Percentiles rank a stretch among this genome's conserved stretches.
These are phyloP conservation scores for Corythornis madagascariensis DNA, from an alignment of 2,113 vertebrate species.

Conservation along the genomic window DNA sequence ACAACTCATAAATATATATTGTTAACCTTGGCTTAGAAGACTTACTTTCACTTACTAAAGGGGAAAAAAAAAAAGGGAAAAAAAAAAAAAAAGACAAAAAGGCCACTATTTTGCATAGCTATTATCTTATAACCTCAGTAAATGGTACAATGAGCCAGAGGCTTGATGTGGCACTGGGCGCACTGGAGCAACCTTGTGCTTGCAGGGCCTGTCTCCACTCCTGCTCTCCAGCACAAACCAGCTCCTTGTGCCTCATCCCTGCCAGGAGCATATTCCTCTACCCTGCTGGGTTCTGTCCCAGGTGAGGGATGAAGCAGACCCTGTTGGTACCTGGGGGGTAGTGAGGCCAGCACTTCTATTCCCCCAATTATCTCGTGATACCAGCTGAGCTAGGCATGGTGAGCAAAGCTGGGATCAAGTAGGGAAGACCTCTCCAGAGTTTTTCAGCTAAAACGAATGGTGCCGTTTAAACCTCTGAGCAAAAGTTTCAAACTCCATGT, in stretches of 20 bases:
- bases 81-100: not conserved
- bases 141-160: conserved; percentile 9
- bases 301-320: not conserved
- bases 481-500: not conserved
- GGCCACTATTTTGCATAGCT: conserved; percentile 49
- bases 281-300: not conserved
- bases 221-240: not conserved
- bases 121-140: conserved; percentile 9
- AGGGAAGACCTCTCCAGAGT: not conserved
- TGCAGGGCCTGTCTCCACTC: accelerated
- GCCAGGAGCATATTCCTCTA: not conserved
- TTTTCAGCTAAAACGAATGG: not conserved
- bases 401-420: not conserved
- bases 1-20: conserved; percentile 76
- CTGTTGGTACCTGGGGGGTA: accelerated
- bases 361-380: too few species aligned
- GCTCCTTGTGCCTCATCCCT: not conserved
- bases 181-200: not conserved
- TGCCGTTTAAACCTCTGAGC: not conserved
- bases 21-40: conserved; percentile 70
- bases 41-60: conserved; percentile 57
- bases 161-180: not conserved
- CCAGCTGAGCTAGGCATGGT: not conserved
- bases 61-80: not conserved
- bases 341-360: not conserved